A percentile compares a stretch with the other conserved stretches of the same genome.
Evolutionary conservation across 2,113 vertebrate species (phyloP).

Genomic region (Marcusenius ussheri): DNA sequence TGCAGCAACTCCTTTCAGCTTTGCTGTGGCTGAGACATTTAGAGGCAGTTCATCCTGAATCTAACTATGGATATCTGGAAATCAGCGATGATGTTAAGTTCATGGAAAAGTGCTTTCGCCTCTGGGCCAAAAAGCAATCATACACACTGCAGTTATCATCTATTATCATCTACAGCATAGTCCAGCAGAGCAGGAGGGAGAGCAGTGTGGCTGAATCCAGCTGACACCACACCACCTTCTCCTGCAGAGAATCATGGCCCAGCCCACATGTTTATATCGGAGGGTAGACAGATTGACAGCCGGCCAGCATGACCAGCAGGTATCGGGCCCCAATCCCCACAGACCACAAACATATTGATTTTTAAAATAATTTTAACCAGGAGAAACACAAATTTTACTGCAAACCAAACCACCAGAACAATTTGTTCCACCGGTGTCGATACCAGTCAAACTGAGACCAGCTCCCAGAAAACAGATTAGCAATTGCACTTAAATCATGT

Average conservation of each 20-base stretch:
- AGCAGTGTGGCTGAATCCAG: background rate
- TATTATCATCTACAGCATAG: background rate
- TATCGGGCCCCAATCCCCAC: background rate
- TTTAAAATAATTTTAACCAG: background rate
- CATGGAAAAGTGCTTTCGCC: background rate
- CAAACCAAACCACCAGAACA: background rate
- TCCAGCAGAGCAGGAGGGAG: background rate
- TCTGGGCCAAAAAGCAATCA: background rate
- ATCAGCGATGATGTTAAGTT: background rate
- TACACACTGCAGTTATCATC: background rate
- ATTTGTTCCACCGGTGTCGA: background rate
- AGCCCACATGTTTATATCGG: background rate
- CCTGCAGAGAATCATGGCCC: background rate
- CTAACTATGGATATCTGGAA: background rate
- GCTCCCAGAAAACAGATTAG: background rate
- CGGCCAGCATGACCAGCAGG: background rate
- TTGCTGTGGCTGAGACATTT: background rate
- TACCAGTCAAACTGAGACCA: slow-evolving; percentile 1
- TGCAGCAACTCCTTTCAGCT: background rate
- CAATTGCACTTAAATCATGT: background rate
- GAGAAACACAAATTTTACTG: background rate
- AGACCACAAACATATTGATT: background rate
- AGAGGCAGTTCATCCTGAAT: background rate
- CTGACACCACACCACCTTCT: background rate
- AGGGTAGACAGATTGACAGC: background rate